Percentiles rank a stretch among this genome's conserved stretches.
phyloP scores from a whole-genome alignment of 2,888 invertebrate genomes.

The Lydus trimaculatus region DNA sequence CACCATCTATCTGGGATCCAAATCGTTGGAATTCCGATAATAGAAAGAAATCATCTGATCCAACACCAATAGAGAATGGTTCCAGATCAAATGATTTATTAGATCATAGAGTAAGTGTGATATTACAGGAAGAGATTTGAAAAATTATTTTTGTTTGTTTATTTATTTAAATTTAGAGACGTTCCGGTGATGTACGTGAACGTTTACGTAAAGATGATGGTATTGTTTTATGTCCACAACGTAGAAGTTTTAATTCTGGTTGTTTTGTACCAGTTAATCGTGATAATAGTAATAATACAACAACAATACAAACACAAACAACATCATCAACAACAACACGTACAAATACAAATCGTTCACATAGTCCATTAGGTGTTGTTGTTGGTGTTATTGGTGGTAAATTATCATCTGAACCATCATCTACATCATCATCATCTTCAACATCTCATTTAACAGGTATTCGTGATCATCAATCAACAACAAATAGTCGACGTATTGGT shows the following conservation, averaged over 20 bases:
- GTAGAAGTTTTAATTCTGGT: constrained; percentile 85
- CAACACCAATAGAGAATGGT: constrained; percentile 71
- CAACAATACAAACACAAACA: too few species aligned
- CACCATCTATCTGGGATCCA: constrained; percentile 44
- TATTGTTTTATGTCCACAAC: constrained; percentile 85
- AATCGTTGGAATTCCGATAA: constrained; percentile 61
- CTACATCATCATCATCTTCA: too few species aligned
- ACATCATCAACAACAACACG: too few species aligned
- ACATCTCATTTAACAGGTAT: too few species aligned
- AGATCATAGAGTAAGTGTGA: constrained; percentile 65
- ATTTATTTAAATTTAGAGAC: constrained; percentile 54
- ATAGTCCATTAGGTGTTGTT: constrained; percentile 46
- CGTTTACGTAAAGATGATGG: constrained; percentile 84
- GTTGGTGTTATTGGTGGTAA: too few species aligned
- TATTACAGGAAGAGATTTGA: too few species aligned
- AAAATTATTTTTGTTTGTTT: too few species aligned
- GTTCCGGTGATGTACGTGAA: constrained; percentile 75
- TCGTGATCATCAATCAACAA: constrained; percentile 43
- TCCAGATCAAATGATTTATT: constrained; percentile 64
- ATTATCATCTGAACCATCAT: too few species aligned
- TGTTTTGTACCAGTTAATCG: constrained; percentile 75
- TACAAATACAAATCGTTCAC: constrained; percentile 38
- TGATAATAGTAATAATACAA: too few species aligned
- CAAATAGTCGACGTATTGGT: constrained; percentile 74
- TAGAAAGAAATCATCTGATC: constrained; percentile 67